Conservation (phyloP, 2,797 vertebrate species). For the Emys orbicularis region DNA sequence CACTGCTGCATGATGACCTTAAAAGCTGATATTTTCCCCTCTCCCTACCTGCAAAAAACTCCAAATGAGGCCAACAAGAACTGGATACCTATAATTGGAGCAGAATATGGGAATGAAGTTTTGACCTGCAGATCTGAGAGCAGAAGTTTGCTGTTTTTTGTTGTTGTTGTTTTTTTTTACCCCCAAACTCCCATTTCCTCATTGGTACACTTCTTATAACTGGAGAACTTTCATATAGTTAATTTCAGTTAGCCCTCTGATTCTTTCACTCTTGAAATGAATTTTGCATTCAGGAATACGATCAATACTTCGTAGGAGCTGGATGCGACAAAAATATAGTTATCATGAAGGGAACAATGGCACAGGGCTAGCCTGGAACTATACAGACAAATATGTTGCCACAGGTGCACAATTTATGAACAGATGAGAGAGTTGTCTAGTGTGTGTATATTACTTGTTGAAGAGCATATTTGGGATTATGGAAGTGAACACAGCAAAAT, state of each 20-base stretch:
- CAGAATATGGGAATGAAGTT: background rate
- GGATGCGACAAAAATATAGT: background rate
- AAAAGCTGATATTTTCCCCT: background rate
- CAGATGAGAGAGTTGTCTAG: background rate
- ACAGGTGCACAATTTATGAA: background rate
- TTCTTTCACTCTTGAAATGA: background rate
- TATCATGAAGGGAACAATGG: background rate
- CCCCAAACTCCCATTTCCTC: background rate
- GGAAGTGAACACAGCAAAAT: background rate
- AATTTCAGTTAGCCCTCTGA: background rate
- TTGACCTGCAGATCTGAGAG: background rate
- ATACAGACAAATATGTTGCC: background rate
- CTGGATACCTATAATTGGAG: background rate
- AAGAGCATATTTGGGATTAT: background rate
- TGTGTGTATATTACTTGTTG: fast-evolving
- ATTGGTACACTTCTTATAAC: background rate
- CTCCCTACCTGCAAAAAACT: background rate
- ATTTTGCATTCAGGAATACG: background rate
- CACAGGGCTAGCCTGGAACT: background rate
- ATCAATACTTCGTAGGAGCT: background rate
- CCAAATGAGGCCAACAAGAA: background rate
- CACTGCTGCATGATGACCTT: background rate
- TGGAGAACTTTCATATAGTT: background rate
- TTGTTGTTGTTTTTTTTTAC: background rate
- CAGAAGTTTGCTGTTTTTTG: background rate